Evolutionary conservation across 1,140 invertebrate genomes (phyloP), one percentile per base, ranked within the genome.

Genomic region (Gonioctena quinquepunctata): DNA sequence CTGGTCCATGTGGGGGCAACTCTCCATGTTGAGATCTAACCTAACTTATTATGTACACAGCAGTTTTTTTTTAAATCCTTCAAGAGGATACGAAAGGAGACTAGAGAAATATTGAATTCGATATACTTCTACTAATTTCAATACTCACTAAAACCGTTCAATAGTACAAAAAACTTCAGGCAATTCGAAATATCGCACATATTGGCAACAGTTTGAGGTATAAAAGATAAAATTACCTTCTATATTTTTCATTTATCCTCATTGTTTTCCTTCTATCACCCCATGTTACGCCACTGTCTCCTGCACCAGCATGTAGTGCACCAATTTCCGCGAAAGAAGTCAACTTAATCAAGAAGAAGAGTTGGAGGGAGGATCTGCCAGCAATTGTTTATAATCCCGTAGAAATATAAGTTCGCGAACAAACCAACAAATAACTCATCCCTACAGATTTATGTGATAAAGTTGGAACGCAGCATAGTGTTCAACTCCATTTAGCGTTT

Each of bases 341-440:
- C 21, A 59, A 59, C 21, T 59, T 59, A 59, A 59, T 59, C 56
- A 59, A 59, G 56, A 26, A 59, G 56, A 59, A 59, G 56, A 23
- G 25, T 25, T 22, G 23, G 8, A 25, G 25, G 23, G 23, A 25
- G 25, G 56, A 59, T 25, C 56, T 59, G 56, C 23, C 56, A 22
- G 56, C 56, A 59, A 59, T 59, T 59, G 56, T 59, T 59, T 59
- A 59, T 59, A 59, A 59, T 59, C 56, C 23, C 21, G 56, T 59
- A 26, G 56, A 59, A 59, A 59, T 59, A 59, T 23, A 25, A 59
- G 56, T 59, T 59, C 26, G 56, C 23, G 21, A 59, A 59, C 56
- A 59, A 59, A 59, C 56, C 56, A 59, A 59, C 56, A 59, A 26
- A 59, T 59, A 59, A 59, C 25, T 59, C 56, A 59, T 59, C 56